These are phyloP conservation scores for Glyphotaelius pellucidus DNA, from an alignment of 2,888 invertebrate species.

Conservation along the genomic window DNA sequence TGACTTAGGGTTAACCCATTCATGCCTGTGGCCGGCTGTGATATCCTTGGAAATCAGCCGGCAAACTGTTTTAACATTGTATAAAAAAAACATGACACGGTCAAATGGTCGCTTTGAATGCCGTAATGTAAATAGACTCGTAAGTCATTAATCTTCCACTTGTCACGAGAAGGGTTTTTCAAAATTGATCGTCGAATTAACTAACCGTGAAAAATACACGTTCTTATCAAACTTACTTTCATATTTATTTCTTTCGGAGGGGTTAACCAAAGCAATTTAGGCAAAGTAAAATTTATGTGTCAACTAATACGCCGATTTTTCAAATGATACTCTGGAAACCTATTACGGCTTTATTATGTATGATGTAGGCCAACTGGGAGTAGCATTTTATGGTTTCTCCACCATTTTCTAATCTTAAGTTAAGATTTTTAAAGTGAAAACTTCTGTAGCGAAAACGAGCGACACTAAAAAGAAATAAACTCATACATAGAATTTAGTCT, in stretches of 20 bases:
- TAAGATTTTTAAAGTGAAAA: too few species aligned
- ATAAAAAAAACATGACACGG: not conserved
- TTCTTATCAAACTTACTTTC: not conserved
- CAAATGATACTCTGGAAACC: conserved; percentile 2
- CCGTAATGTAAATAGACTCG: not conserved
- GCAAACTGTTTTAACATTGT: not conserved
- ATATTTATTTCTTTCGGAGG: not conserved
- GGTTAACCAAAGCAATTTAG: not conserved
- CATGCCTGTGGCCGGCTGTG: not conserved
- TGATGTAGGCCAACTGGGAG: not conserved
- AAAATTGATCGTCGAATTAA: conserved; percentile 2
- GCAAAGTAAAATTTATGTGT: not conserved
- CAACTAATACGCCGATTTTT: not conserved
- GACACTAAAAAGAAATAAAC: too few species aligned
- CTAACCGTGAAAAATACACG: not conserved
- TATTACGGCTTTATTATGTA: not conserved
- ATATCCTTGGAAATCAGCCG: not conserved
- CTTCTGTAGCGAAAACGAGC: too few species aligned
- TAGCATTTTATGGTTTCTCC: not conserved
- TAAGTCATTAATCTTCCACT: not conserved
- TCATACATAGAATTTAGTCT: too few species aligned
- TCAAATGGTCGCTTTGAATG: not conserved
- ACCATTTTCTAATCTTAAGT: not conserved
- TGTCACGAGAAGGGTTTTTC: conserved; percentile 2
- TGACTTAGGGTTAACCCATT: not conserved